Evolutionary conservation across 2,888 invertebrate species (phyloP).

Genomic region (Chrysolina oricalcia): DNA sequence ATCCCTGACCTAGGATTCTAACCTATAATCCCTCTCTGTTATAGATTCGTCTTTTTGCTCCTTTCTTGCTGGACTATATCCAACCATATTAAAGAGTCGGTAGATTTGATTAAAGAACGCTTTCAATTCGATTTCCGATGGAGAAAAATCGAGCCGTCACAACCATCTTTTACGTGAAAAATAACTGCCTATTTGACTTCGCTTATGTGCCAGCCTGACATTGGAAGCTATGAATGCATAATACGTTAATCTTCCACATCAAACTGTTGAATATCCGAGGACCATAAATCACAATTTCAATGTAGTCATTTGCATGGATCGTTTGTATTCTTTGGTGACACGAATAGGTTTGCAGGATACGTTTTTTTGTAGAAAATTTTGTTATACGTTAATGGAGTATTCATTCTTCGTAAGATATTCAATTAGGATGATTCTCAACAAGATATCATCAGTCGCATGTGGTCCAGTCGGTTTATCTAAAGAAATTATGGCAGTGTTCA

Average conservation of each 20-base stretch:
- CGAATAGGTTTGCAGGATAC: neutral
- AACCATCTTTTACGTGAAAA: slow-evolving; percentile 11
- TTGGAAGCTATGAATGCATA: slow-evolving; percentile 62
- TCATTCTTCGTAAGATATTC: too few relatives aligned
- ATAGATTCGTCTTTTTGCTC: too few relatives aligned
- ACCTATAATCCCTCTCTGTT: too few relatives aligned
- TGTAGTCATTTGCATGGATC: slow-evolving; percentile 56
- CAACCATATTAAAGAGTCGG: neutral
- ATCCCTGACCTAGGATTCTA: too few relatives aligned
- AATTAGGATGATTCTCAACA: too few relatives aligned
- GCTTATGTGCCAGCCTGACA: neutral
- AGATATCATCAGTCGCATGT: too few relatives aligned
- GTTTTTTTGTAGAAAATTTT: too few relatives aligned
- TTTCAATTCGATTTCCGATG: neutral
- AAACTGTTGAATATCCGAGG: slow-evolving; percentile 62
- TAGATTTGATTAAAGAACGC: neutral
- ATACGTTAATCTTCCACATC: slow-evolving; percentile 64
- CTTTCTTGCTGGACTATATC: too few relatives aligned
- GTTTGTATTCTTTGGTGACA: slow-evolving; percentile 12
- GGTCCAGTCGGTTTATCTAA: too few relatives aligned
- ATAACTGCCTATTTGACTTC: neutral
- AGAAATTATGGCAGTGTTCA: too few relatives aligned
- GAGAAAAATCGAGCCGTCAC: slow-evolving; percentile 18
- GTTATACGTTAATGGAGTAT: too few relatives aligned
- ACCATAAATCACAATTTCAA: slow-evolving; percentile 62